Evolutionary conservation across 2,113 vertebrate genomes (phyloP).

Genomic region (Probosciger aterrimus): DNA sequence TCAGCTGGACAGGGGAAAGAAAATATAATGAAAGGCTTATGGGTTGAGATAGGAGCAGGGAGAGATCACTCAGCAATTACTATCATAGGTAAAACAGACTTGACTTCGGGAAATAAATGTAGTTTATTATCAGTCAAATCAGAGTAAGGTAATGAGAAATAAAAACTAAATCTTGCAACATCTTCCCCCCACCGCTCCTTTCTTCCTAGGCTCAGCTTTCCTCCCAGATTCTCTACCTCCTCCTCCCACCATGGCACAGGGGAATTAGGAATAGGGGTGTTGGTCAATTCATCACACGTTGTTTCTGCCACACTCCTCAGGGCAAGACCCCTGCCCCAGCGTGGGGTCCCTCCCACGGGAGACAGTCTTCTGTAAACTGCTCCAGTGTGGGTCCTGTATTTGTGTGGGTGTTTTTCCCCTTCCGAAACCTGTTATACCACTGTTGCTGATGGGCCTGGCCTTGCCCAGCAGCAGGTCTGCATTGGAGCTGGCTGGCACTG

Average conservation of each 20-base stretch:
- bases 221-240: background rate
- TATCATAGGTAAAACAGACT: background rate
- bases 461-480: background rate
- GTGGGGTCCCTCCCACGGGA: background rate
- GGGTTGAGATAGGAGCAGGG: background rate
- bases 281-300: background rate
- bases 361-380: background rate
- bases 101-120: background rate
- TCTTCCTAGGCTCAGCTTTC: background rate
- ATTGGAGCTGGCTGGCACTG: background rate
- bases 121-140: background rate
- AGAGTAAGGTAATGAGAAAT: background rate
- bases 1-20: background rate
- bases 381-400: background rate
- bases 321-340: background rate
- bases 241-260: background rate
- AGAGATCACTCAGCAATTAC: background rate
- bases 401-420: background rate
- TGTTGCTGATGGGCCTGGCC: background rate
- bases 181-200: background rate
- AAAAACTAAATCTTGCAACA: background rate
- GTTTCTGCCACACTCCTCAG: background rate
- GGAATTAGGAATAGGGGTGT: background rate
- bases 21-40: background rate
- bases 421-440: background rate